A percentile compares a stretch with the other conserved stretches of the same genome.
Conservation (phyloP, 2,888 invertebrate genomes). For the Xestia sexstrigata region DNA sequence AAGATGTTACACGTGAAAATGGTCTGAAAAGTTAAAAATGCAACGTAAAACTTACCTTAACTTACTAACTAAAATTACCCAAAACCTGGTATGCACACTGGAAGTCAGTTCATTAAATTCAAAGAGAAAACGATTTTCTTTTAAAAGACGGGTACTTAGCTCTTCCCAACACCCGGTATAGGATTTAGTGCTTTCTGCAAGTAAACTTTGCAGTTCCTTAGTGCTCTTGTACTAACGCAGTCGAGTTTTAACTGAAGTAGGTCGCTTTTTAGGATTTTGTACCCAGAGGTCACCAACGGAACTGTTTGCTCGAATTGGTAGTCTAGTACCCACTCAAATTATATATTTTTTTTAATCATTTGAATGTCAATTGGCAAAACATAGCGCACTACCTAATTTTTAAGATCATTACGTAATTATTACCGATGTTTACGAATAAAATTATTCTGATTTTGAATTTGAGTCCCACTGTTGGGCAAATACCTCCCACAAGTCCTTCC, state of each 20-base stretch:
- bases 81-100: background rate
- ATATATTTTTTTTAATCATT: no score
- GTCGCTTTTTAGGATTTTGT: background rate
- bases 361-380: no score
- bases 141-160: conserved; percentile 15
- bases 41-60: background rate
- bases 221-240: conserved; percentile 26
- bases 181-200: conserved; percentile 26
- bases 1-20: background rate
- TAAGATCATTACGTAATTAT: no score
- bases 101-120: conserved; percentile 13
- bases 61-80: background rate
- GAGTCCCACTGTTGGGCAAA: background rate
- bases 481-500: background rate
- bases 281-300: background rate
- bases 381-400: no score
- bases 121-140: conserved; percentile 28
- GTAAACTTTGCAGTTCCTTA: conserved; percentile 32
- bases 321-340: background rate
- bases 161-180: conserved; percentile 25
- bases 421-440: no score
- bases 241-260: background rate
- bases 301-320: background rate
- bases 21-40: background rate
- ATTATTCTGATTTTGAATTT: no score